phyloP scores from a whole-genome alignment of 1,140 invertebrate species.

The Orchestia grillus region DNA sequence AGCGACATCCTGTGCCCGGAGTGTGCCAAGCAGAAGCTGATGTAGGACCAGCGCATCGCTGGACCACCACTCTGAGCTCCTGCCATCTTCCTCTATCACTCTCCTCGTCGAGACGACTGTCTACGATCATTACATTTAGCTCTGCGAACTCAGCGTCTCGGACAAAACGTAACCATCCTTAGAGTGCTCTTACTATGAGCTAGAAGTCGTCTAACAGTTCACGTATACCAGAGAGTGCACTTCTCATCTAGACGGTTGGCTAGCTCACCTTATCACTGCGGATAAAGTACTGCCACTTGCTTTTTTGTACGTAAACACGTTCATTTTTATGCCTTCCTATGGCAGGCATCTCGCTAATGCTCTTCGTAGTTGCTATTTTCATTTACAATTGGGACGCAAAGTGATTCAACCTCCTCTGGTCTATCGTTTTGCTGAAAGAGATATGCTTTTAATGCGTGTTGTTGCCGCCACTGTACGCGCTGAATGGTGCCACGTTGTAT shows the following conservation, averaged over 20 bases:
- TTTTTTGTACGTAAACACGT: neutral
- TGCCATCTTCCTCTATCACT: neutral
- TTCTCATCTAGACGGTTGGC: constrained; percentile 17
- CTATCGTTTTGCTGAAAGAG: too few species aligned
- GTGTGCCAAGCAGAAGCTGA: constrained; percentile 95
- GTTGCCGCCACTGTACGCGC: too few species aligned
- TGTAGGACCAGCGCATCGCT: constrained; percentile 71
- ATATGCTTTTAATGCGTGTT: too few species aligned
- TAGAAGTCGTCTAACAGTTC: neutral
- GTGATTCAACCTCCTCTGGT: too few species aligned
- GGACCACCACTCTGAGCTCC: neutral
- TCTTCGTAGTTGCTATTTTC: too few species aligned
- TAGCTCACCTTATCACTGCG: constrained; percentile 24
- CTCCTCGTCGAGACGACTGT: neutral
- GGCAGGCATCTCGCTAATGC: neutral
- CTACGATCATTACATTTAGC: constrained; percentile 2
- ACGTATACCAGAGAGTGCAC: constrained; percentile 11
- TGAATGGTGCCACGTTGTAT: too few species aligned
- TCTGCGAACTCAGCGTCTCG: neutral
- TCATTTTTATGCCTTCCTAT: neutral
- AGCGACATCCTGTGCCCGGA: constrained; percentile 98
- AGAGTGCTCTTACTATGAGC: neutral
- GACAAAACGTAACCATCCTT: neutral
- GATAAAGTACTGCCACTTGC: constrained; percentile 24
- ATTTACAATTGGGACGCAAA: too few species aligned